Conservation (phyloP, 2,113 vertebrate species). For the Corythoichthys haematopterus region DNA sequence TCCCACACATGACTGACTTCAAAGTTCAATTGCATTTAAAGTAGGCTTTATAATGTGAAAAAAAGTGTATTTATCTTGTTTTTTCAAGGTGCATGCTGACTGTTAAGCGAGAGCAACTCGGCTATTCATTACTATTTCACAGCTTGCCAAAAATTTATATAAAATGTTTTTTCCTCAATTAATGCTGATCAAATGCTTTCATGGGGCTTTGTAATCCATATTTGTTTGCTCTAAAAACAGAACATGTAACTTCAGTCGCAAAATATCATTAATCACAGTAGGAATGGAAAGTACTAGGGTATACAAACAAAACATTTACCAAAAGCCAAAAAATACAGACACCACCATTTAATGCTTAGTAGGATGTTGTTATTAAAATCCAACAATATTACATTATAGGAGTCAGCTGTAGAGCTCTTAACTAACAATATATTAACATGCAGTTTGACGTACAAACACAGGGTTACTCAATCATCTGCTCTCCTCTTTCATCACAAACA, state of each 20-base stretch:
- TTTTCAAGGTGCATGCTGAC: constrained; percentile 4
- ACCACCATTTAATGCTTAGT: not conserved
- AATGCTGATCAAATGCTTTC: not conserved
- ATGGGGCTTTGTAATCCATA: not conserved
- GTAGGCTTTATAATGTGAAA: not conserved
- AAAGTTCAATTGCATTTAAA: constrained; percentile 11
- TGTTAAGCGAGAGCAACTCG: not conserved
- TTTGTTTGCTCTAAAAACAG: not conserved
- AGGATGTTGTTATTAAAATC: not conserved
- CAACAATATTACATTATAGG: not conserved
- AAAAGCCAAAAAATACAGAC: not conserved
- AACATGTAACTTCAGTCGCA: not conserved
- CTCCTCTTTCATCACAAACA: constrained; percentile 5
- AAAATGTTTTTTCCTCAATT: not conserved
- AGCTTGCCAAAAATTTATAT: not conserved
- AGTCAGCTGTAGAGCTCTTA: not conserved
- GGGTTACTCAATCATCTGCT: not conserved
- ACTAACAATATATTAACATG: not conserved
- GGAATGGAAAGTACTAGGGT: not conserved
- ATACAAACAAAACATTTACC: not conserved
- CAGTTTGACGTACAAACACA: not conserved
- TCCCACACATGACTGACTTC: constrained; percentile 28
- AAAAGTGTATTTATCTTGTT: constrained; percentile 9
- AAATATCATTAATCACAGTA: not conserved
- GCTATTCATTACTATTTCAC: not conserved